Percentiles rank a stretch among this genome's conserved stretches.
Evolutionary conservation across 2,888 invertebrate species (phyloP).

Genomic region (Drosophila histrio): DNA sequence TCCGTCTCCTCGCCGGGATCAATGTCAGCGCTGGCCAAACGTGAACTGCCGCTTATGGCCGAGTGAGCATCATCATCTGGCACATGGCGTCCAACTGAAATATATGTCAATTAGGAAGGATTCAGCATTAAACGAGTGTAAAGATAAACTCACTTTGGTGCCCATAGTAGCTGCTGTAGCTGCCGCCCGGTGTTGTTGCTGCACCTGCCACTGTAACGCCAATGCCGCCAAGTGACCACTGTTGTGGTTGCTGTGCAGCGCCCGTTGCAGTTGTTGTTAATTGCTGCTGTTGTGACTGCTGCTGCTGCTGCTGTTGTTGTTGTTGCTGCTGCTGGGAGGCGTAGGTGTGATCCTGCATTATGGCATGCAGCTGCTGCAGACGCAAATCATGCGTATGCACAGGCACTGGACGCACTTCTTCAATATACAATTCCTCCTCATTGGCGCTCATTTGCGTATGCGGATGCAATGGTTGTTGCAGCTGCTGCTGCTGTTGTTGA

Average conservation of each 20-base stretch:
- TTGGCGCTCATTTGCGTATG: constrained; percentile 48
- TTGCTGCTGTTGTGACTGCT: constrained; percentile 36
- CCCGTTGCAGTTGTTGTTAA: constrained; percentile 17
- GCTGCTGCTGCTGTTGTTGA: constrained; percentile 29
- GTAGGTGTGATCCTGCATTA: constrained; percentile 84
- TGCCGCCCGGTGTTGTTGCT: constrained; percentile 30
- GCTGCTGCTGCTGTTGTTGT: constrained; percentile 44
- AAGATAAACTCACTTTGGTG: constrained; percentile 71
- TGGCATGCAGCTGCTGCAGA: constrained; percentile 81
- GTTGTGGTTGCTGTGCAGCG: constrained; percentile 61
- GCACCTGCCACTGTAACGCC: constrained; percentile 67
- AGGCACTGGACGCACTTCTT: constrained; percentile 83
- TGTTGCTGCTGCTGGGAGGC: constrained; percentile 65
- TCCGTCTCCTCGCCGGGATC: constrained; percentile 92
- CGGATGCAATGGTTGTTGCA: constrained; percentile 18
- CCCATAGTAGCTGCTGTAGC: constrained; percentile 60
- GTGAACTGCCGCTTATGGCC: constrained; percentile 90
- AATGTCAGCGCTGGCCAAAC: constrained; percentile 84
- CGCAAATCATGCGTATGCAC: constrained; percentile 81
- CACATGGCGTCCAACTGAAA: constrained; percentile 75
- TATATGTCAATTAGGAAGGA: neutral
- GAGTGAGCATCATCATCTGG: constrained; percentile 91
- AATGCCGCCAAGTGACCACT: constrained; percentile 81
- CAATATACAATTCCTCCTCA: constrained; percentile 83
- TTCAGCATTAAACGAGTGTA: neutral